Conservation (phyloP, 2,888 invertebrate genomes). For the Scrobipalpa costella region DNA sequence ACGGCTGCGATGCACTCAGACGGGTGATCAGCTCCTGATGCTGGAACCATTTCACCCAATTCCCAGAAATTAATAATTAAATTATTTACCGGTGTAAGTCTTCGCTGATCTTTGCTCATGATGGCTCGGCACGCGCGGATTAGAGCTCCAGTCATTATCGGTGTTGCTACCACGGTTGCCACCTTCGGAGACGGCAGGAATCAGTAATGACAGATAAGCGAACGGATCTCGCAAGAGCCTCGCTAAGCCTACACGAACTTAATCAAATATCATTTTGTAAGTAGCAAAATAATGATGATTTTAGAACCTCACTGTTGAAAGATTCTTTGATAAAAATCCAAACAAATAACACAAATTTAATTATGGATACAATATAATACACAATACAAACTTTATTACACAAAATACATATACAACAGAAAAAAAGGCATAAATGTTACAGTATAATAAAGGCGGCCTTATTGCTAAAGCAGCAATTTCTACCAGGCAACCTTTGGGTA, state of each 20-base stretch:
- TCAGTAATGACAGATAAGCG: neutral
- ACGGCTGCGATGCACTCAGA: too few relatives aligned
- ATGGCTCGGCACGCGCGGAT: neutral
- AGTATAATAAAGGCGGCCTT: too few relatives aligned
- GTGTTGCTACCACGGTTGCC: neutral
- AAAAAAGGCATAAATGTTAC: too few relatives aligned
- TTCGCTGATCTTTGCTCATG: neutral
- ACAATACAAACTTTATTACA: too few relatives aligned
- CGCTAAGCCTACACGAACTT: neutral
- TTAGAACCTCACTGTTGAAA: too few relatives aligned
- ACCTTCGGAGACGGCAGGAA: neutral
- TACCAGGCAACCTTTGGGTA: too few relatives aligned
- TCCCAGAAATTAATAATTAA: neutral
- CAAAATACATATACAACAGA: neutral
- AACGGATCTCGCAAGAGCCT: neutral
- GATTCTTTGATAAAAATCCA: too few relatives aligned
- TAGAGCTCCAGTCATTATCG: neutral
- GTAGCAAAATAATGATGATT: neutral
- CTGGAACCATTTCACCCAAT: too few relatives aligned
- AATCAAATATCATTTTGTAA: neutral
- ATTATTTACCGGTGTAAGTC: neutral
- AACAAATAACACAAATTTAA: too few relatives aligned
- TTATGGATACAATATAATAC: too few relatives aligned
- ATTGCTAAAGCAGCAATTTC: too few relatives aligned
- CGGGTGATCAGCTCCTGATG: too few relatives aligned